Base-by-base conservation (phyloP, 2,888 invertebrate genomes). In the Dendrolimus houi region DNA sequence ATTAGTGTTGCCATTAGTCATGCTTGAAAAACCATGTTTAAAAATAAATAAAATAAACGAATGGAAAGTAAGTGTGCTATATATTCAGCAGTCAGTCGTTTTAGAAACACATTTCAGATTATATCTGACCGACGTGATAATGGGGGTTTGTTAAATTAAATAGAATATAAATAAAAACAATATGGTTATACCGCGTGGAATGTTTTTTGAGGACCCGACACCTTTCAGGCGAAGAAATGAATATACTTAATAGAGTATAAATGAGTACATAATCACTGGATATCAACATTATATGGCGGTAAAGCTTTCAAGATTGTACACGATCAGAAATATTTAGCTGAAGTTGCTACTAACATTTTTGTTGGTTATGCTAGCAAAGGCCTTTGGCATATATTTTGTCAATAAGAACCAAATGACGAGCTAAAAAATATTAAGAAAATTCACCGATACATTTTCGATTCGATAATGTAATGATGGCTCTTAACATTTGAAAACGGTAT, bases 151-250 rank as follows among this genome's bases (percentile, higher is more conserved):
- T 63, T 58, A 65, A 61, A 65, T 70, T 70, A 70, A 71, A 74
- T 65, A 68, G 69, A 73, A 67, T 71, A 72, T 70, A 69, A 69
- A 70, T 69, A 76, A 85, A 83, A 83, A 81, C 80, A 86, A 87
- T 83, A 81, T 85, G 88, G 89, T 88, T 80, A 77, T 65, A 88
- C 88, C 87, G 83, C 76, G 81, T 90, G 90, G 90, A 90, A 89
- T 90, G 90, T 89, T 84, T 81, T 81, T 70, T 75, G 77, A 81
- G 77, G 82, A 87, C 87, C 87, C 83, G 86, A 88, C 87, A 88
- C 89, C 90, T 90, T 87, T 81, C 85, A 90, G 90, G 89, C 81
- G 87, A 81, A 77, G 74, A 79, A 80, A 77, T 75, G 47, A 47
- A 47, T 47, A 47, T 41, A 59, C 57, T 54, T 10, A 47, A 47